These are phyloP conservation scores for Chascanopsetta lugubris DNA, from an alignment of 2,113 vertebrate genomes.

Conservation along the genomic window DNA sequence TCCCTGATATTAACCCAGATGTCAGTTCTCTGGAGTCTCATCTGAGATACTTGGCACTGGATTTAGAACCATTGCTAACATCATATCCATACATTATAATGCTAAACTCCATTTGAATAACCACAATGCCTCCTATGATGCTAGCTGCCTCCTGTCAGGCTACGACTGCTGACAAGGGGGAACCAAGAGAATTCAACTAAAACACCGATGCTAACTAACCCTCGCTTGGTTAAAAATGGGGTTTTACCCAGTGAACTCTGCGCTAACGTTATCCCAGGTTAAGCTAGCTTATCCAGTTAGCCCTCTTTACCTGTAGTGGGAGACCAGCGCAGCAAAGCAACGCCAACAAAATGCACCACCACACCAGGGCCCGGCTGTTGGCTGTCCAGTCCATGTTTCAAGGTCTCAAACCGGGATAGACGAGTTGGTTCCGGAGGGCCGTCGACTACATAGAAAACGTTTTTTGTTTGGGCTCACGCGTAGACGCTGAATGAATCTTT, in stretches of 20 bases:
- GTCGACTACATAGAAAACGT: conserved; percentile 63
- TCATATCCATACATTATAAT: too few species aligned
- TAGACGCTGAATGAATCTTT: neutral
- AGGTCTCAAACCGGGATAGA: conserved; percentile 50
- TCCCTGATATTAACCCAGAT: too few species aligned
- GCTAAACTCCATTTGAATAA: too few species aligned
- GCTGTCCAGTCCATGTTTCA: conserved; percentile 76
- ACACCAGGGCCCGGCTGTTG: conserved; percentile 74
- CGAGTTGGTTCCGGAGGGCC: conserved; percentile 23
- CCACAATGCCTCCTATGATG: too few species aligned
- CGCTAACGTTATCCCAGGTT: conserved; percentile 4
- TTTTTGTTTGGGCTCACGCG: neutral
- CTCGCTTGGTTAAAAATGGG: neutral
- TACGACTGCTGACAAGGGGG: too few species aligned
- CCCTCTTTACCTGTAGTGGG: conserved; percentile 73
- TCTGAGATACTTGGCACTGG: too few species aligned
- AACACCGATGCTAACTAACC: neutral
- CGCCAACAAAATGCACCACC: conserved; percentile 68
- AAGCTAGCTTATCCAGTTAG: conserved; percentile 44
- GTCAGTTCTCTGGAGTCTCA: too few species aligned
- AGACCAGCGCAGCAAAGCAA: conserved; percentile 65
- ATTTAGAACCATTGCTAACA: too few species aligned
- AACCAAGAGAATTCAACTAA: too few species aligned
- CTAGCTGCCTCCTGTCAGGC: too few species aligned
- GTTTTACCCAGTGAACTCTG: neutral